Base-by-base conservation (phyloP, 2,113 vertebrate genomes). In the Scomber japonicus region DNA sequence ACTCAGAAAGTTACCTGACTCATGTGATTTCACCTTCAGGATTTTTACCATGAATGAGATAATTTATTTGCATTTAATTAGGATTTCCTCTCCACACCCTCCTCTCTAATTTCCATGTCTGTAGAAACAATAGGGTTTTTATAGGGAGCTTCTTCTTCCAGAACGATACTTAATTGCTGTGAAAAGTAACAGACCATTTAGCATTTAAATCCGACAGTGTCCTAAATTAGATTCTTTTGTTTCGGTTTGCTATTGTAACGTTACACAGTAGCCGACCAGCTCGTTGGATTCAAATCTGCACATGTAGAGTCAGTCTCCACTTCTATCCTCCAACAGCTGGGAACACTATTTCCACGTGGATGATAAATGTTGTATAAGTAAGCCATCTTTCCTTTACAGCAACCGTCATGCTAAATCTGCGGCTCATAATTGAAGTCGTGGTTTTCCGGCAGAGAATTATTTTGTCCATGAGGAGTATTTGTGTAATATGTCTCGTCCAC, bases 401-500 rank as follows among this genome's bases (percentile, higher is more conserved):
- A 60, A 67, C 6, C 17, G 1, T 80, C 61, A 49, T 19, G 4
- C 13, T 54, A 21, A 62, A 55, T 67, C 67, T 64, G 24, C 4
- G 1, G 27, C 17, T 55, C 27, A 4, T 35, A 30, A 21, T 4
- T 55, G 46, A 7, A 5, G 54, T 15, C 57, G 30, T 27, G 21
- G 21, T 71, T 69, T 60, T 53, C 21, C 2, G 0, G 17, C 5
- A 9, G 19, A 12, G 1, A 69, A n/a, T 53, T 0, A 17, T 53
- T 80, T 24, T n/a, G 1, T 59, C 49, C 10, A n/a, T n/a, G 10
- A 62, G 31, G 49, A 50, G 19, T 62, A 19, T 46, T 21, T 46
- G 30, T 55, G 59, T 72, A 76, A 77, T 59, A 17, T n/a, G 31
- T 69, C 11, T 50, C 50, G 27, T 57, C 35, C 10, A 27, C 59